phyloP scores from a whole-genome alignment of 1,140 invertebrate species.

The Caenorhabditis latens region DNA sequence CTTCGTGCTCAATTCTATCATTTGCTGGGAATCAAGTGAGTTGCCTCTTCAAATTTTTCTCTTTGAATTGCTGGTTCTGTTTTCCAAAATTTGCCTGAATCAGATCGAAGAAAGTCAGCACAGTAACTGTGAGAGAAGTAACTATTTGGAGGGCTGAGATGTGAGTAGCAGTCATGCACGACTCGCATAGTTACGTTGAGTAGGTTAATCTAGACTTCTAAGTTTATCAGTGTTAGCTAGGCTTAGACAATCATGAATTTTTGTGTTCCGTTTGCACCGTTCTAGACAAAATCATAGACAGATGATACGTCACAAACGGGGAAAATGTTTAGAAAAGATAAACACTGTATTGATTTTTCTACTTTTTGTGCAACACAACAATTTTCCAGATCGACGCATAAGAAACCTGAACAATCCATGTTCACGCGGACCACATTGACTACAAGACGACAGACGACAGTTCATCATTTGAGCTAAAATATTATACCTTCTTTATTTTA shows the following conservation, averaged over 20 bases:
- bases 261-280: background rate
- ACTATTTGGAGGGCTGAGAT: slow-evolving; percentile 2
- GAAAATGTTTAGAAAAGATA: background rate
- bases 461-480: background rate
- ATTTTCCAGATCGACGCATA: background rate
- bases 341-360: background rate
- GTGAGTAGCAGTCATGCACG: background rate
- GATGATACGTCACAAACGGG: background rate
- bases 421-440: slow-evolving; percentile 14
- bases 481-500: background rate
- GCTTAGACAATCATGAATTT: too few relatives aligned
- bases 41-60: background rate
- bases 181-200: background rate
- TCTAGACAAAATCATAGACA: too few relatives aligned
- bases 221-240: background rate
- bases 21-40: slow-evolving; percentile 31
- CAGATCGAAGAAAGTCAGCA: slow-evolving; percentile 5
- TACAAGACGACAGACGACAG: background rate
- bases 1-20: slow-evolving; percentile 27
- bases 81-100: background rate
- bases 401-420: slow-evolving; percentile 3
- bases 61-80: background rate
- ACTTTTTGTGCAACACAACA: background rate
- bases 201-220: background rate
- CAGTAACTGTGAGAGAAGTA: slow-evolving; percentile 25